Evolutionary conservation across 2,113 vertebrate species (phyloP), one percentile per base, ranked within the genome.

Genomic region (Macquaria ambigua): DNA sequence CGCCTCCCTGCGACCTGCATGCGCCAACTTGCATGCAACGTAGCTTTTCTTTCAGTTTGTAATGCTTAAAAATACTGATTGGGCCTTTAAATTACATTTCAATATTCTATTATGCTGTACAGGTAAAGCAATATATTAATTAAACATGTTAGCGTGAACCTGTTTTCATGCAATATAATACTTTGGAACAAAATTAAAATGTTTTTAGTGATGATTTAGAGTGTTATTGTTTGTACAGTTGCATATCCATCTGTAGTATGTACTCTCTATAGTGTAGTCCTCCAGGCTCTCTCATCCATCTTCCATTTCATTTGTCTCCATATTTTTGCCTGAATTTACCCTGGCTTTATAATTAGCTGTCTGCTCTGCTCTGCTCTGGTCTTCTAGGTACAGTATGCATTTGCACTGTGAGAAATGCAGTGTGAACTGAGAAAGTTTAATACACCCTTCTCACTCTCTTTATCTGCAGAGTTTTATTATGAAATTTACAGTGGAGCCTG

Each of bases 331-430:
- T 81, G 79, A 74, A 67, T 58, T 90, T 77, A 86, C 68, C 76
- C 75, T 28, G 50, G 48, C 37, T 81, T 77, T 74, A 82, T 87
- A 88, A 89, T 85, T 83, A 90, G 68, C 55, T 76, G 68, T 46
- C 58, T 55, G 52, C 69, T 80, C 52, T 63, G 28, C n/a, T 84
- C 41, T 64, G 39, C 25, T 87, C 39, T 70, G 61, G 62, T 84
- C 75, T 77, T 84, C 74, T 53, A 79, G 52, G 68, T 83, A 62
- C 28, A 55, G 48, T 63, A 41, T 77, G 46, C 72, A 68, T 84
- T 73, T 79, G 39, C 31, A 79, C 23, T 67, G 61, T 50, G 76
- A 70, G 77, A 86, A 82, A 28, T 14, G 9, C 74, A 53, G 31
- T 28, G 25, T 58, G 63, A 81, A 76, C 48, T 48, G 41, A 46